Evolutionary conservation across 2,113 vertebrate species (phyloP).

Genomic region (Cyanocitta stelleri): DNA sequence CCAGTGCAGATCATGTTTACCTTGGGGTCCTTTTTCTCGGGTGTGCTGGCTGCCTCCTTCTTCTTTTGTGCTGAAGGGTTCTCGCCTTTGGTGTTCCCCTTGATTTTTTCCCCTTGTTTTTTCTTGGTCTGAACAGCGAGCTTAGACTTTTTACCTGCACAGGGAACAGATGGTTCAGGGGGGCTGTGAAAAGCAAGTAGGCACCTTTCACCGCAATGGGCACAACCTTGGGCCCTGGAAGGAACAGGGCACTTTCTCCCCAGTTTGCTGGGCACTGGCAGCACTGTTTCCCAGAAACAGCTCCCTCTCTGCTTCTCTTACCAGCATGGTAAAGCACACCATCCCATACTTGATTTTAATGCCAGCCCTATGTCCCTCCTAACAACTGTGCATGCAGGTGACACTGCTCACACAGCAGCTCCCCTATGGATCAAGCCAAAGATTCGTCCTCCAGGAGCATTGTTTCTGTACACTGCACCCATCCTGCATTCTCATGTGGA

Average conservation of each 20-base stretch:
- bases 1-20: neutral
- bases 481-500: neutral
- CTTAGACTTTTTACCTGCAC: neutral
- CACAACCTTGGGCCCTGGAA: neutral
- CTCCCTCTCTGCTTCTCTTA: neutral
- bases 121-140: neutral
- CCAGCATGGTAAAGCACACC: neutral
- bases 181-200: neutral
- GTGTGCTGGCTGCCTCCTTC: neutral
- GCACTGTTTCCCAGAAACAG: neutral
- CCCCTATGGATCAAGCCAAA: neutral
- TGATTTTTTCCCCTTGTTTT: neutral
- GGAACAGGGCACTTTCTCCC: neutral
- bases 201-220: neutral
- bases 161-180: neutral
- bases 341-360: neutral
- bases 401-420: neutral
- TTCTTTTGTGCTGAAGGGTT: neutral
- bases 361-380: neutral
- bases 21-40: slow-evolving; percentile 11
- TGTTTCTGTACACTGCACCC: neutral
- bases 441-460: neutral
- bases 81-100: neutral
- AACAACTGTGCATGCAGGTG: neutral
- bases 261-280: neutral